These are phyloP conservation scores for Chrysodeixis includens DNA, from an alignment of 2,888 invertebrate genomes.

Conservation along the genomic window DNA sequence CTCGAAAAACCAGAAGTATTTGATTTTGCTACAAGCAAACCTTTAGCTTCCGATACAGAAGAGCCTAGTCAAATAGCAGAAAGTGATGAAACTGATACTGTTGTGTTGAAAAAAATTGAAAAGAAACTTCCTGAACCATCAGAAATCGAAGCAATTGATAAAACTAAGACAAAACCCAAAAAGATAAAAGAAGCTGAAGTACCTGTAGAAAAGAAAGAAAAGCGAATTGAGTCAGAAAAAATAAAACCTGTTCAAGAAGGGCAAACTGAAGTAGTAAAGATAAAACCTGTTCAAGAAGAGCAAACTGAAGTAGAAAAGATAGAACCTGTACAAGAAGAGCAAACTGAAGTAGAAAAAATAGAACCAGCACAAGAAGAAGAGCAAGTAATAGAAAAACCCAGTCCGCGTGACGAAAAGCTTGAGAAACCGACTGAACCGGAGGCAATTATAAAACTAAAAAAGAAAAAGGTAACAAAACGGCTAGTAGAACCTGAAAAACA, in stretches of 20 bases:
- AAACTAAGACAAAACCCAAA: neutral
- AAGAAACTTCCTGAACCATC: slow-evolving; percentile 8
- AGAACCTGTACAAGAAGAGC: neutral
- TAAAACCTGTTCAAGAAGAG: neutral
- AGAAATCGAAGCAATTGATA: slow-evolving; percentile 1
- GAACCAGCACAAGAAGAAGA: neutral
- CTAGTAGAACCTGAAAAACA: slow-evolving; percentile 16
- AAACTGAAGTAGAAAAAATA: slow-evolving; percentile 8
- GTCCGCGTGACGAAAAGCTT: slow-evolving; percentile 10
- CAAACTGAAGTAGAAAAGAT: slow-evolving; percentile 8
- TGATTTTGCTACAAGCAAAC: slow-evolving; percentile 60
- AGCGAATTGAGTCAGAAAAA: slow-evolving; percentile 8
- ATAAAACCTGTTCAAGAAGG: neutral
- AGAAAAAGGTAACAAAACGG: slow-evolving; percentile 3
- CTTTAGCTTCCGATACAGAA: neutral
- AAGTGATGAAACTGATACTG: slow-evolving; percentile 11
- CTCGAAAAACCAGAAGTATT: slow-evolving; percentile 86
- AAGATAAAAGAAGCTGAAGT: slow-evolving; percentile 8
- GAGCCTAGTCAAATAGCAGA: slow-evolving; percentile 13
- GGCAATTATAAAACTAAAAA: slow-evolving; percentile 30
- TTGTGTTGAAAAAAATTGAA: slow-evolving; percentile 15
- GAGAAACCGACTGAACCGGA: neutral
- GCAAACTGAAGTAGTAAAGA: slow-evolving; percentile 4
- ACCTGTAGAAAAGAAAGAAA: slow-evolving; percentile 1
- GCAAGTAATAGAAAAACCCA: slow-evolving; percentile 12